phyloP scores from a whole-genome alignment of 2,888 invertebrate species.

The Monochamus alternatus region DNA sequence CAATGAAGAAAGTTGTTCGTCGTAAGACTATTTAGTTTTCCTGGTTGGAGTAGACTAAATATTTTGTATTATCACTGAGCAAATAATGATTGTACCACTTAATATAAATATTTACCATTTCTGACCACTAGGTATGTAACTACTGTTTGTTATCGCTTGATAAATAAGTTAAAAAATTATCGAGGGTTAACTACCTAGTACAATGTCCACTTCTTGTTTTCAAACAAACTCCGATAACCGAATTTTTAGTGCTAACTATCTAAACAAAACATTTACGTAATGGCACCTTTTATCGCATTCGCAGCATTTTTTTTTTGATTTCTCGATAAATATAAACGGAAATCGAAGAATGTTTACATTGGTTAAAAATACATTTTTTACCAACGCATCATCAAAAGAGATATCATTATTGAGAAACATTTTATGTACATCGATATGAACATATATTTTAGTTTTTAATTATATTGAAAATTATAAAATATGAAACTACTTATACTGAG shows the following conservation, averaged over 20 bases:
- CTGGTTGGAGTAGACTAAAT: background rate
- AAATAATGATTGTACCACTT: background rate
- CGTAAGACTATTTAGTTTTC: too few relatives aligned
- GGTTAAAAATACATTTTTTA: too few relatives aligned
- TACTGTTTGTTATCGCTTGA: background rate
- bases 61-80: background rate
- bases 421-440: too few relatives aligned
- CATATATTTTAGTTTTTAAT: too few relatives aligned
- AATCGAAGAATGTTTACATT: too few relatives aligned
- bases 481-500: too few relatives aligned
- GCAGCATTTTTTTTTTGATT: background rate
- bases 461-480: too few relatives aligned
- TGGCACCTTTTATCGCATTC: background rate
- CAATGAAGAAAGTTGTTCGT: too few relatives aligned
- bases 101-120: background rate
- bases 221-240: conserved; percentile 14
- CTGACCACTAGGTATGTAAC: background rate
- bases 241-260: background rate
- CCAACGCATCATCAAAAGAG: too few relatives aligned
- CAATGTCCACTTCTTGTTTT: conserved; percentile 22
- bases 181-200: conserved; percentile 19
- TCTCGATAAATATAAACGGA: background rate
- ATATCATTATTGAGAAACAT: too few relatives aligned
- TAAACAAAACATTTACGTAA: background rate
- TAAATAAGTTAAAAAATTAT: conserved; percentile 14